A percentile compares a stretch with the other conserved stretches of the same genome.
These are phyloP conservation scores for Drosophila varians DNA, from an alignment of 1,140 invertebrate genomes.

Conservation along the genomic window DNA sequence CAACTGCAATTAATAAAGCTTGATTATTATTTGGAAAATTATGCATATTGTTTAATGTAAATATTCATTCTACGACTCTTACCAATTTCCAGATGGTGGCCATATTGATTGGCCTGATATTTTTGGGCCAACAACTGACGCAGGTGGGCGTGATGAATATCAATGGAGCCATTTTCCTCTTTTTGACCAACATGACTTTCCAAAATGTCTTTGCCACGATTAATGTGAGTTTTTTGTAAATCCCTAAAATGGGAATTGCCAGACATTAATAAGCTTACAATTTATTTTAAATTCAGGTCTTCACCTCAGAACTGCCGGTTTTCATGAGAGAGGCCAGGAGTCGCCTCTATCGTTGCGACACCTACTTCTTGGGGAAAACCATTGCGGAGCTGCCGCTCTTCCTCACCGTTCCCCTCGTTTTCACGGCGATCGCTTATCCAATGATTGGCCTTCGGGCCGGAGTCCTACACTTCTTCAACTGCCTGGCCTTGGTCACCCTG, in stretches of 20 bases:
- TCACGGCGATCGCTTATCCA: conserved; percentile 93
- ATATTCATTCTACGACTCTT: background rate
- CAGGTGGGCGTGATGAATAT: conserved; percentile 97
- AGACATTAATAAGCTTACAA: background rate
- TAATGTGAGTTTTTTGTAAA: conserved; percentile 89
- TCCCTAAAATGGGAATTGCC: no score
- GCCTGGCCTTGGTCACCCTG: conserved; percentile 89
- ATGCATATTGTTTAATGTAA: background rate
- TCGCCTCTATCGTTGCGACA: conserved; percentile 95
- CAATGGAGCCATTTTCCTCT: conserved; percentile 97
- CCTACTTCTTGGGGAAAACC: conserved; percentile 97
- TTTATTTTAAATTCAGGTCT: conserved; percentile 87
- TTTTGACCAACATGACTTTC: conserved; percentile 97
- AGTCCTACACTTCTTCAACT: conserved; percentile 89
- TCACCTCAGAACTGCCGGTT: conserved; percentile 95
- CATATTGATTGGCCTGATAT: conserved; percentile 94
- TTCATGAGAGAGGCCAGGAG: conserved; percentile 96
- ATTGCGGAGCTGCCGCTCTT: conserved; percentile 94
- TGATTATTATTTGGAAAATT: background rate
- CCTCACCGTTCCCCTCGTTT: conserved; percentile 91
- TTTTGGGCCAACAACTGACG: conserved; percentile 92
- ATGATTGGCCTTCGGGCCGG: conserved; percentile 92
- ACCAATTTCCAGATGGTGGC: conserved; percentile 89
- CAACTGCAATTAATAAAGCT: background rate
- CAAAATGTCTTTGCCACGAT: conserved; percentile 95